These are phyloP conservation scores for Miltochrista miniata DNA, from an alignment of 2,888 invertebrate genomes.

Conservation along the genomic window DNA sequence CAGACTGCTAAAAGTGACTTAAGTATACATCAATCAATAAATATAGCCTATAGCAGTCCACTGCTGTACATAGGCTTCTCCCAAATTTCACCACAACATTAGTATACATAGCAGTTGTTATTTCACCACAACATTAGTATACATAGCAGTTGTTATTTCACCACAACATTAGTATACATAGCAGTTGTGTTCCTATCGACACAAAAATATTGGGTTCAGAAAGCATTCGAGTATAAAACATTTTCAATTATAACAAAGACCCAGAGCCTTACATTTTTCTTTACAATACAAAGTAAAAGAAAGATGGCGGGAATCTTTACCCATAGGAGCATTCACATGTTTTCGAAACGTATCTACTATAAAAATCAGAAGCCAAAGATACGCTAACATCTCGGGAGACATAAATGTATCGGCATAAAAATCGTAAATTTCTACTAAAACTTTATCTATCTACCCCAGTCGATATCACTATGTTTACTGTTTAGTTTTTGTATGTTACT, in stretches of 20 bases:
- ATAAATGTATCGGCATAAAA: conserved; percentile 25
- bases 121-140: too few relatives aligned
- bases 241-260: background rate
- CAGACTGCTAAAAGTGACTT: too few relatives aligned
- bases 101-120: too few relatives aligned
- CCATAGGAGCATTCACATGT: conserved; percentile 4
- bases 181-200: too few relatives aligned
- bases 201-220: too few relatives aligned
- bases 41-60: too few relatives aligned
- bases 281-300: background rate
- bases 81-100: too few relatives aligned
- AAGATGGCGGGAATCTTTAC: background rate
- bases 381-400: conserved; percentile 22
- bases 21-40: too few relatives aligned
- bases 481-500: background rate
- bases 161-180: too few relatives aligned
- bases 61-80: too few relatives aligned
- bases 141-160: too few relatives aligned
- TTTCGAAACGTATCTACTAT: conserved; percentile 5
- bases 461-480: conserved; percentile 9
- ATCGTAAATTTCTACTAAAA: conserved; percentile 26
- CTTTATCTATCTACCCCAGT: conserved; percentile 24
- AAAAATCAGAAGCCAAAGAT: conserved; percentile 23
- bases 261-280: background rate
- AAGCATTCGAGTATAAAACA: too few relatives aligned